These are phyloP conservation scores for Caenorhabditis sinica DNA, from an alignment of 2,888 invertebrate genomes.

Conservation along the genomic window DNA sequence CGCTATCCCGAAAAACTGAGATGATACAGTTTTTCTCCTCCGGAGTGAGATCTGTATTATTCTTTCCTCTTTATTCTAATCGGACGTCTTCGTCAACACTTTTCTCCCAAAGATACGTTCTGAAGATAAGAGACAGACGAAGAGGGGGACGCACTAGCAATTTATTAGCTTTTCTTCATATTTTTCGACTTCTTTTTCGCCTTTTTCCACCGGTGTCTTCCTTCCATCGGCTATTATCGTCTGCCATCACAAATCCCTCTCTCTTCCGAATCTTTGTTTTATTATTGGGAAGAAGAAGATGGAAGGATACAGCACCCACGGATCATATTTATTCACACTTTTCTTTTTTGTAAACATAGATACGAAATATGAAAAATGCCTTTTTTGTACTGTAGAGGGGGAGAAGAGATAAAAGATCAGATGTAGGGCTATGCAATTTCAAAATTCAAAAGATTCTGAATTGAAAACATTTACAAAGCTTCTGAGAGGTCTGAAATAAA, in stretches of 20 bases:
- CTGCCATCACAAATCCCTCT: slow-evolving; percentile 35
- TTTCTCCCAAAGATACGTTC: slow-evolving; percentile 46
- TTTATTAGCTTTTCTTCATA: slow-evolving; percentile 62
- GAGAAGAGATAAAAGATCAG: not conserved
- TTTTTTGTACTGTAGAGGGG: not conserved
- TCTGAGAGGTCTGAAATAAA: too few relatives aligned
- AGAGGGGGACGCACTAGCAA: slow-evolving; percentile 41
- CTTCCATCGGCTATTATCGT: slow-evolving; percentile 30
- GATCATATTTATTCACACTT: slow-evolving; percentile 35
- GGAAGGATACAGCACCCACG: too few relatives aligned
- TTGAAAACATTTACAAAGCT: too few relatives aligned
- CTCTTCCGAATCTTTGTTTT: slow-evolving; percentile 29
- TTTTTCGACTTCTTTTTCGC: slow-evolving; percentile 49
- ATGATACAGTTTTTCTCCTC: slow-evolving; percentile 24
- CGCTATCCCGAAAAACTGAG: not conserved
- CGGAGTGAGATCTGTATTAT: not conserved
- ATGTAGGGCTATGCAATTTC: too few relatives aligned
- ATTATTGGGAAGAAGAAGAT: not conserved
- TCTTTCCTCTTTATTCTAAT: slow-evolving; percentile 7
- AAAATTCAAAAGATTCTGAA: too few relatives aligned
- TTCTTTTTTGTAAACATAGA: not conserved
- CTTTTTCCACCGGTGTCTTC: slow-evolving; percentile 30
- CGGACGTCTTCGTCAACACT: slow-evolving; percentile 17
- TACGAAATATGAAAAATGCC: not conserved
- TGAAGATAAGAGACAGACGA: slow-evolving; percentile 44